phyloP scores from a whole-genome alignment of 2,113 vertebrate genomes.

The Pituophis catenifer region DNA sequence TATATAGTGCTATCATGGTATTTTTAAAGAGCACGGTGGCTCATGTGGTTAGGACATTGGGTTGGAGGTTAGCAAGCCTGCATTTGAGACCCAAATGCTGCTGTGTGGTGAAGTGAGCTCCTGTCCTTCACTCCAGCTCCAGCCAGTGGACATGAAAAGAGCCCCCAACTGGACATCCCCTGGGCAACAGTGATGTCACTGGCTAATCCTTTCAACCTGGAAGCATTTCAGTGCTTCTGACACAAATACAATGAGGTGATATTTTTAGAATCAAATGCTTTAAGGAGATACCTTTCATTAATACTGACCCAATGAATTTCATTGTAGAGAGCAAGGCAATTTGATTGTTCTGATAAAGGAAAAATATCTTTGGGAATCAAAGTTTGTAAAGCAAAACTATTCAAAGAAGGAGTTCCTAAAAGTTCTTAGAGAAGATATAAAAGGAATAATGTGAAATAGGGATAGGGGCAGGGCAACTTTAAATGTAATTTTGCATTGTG shows the following conservation, averaged over 20 bases:
- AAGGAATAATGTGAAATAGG: not conserved
- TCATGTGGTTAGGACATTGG: too few relatives aligned
- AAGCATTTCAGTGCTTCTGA: too few relatives aligned
- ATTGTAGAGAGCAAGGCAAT: not conserved
- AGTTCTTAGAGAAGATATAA: not conserved
- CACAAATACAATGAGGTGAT: not conserved
- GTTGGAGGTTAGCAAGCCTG: too few relatives aligned
- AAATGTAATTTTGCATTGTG: not conserved
- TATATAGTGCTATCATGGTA: not conserved
- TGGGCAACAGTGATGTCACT: too few relatives aligned
- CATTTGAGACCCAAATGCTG: too few relatives aligned
- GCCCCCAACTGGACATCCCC: too few relatives aligned
- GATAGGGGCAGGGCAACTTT: not conserved
- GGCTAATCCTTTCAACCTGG: too few relatives aligned
- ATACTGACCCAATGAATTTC: not conserved
- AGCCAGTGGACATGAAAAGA: too few relatives aligned
- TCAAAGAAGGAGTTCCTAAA: not conserved
- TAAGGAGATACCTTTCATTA: not conserved
- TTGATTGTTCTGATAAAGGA: not conserved
- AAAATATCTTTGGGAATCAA: not conserved
- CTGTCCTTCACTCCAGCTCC: too few relatives aligned
- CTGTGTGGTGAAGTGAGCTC: too few relatives aligned
- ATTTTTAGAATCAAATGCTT: not conserved
- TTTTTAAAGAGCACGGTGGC: not conserved
- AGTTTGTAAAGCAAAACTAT: not conserved